Conservation (phyloP, 2,113 vertebrate species). For the Austrofundulus limnaeus region DNA sequence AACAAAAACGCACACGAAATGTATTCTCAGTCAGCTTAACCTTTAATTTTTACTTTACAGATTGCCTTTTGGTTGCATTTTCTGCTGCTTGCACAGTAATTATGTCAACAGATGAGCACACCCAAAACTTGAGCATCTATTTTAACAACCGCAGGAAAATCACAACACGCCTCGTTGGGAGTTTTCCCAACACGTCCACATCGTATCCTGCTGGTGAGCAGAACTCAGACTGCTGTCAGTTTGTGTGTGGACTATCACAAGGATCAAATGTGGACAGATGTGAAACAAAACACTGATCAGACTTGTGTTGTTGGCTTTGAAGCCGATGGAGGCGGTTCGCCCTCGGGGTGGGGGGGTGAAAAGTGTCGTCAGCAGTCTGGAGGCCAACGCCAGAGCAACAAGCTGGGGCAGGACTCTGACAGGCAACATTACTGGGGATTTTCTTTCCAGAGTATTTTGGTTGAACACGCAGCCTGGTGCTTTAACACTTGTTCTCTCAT, state of each 20-base stretch:
- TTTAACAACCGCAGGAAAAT: not conserved
- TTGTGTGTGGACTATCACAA: too few species aligned
- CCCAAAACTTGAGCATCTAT: slow-evolving; percentile 7
- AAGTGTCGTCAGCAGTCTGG: slow-evolving; percentile 44
- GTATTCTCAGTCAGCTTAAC: slow-evolving; percentile 10
- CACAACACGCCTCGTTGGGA: not conserved
- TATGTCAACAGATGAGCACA: slow-evolving; percentile 18
- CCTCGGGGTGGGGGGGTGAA: slow-evolving; percentile 1
- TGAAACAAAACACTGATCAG: not conserved
- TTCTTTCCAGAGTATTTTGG: too few species aligned
- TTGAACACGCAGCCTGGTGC: slow-evolving; percentile 12
- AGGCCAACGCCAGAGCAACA: slow-evolving; percentile 36
- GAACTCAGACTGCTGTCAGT: too few species aligned
- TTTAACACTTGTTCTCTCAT: slow-evolving; percentile 46
- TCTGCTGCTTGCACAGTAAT: slow-evolving; percentile 15
- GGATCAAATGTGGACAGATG: not conserved
- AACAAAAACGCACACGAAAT: not conserved
- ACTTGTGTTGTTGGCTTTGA: not conserved
- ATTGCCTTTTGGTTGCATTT: slow-evolving; percentile 14
- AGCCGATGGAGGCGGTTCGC: not conserved
- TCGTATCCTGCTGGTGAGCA: not conserved
- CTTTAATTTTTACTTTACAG: slow-evolving; percentile 29
- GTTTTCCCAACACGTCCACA: not conserved
- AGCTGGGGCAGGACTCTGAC: slow-evolving; percentile 42
- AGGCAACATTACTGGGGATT: too few species aligned